Conservation (phyloP, 92 coral and sea anemone species). For the Hydrozoanthus gracilis region DNA sequence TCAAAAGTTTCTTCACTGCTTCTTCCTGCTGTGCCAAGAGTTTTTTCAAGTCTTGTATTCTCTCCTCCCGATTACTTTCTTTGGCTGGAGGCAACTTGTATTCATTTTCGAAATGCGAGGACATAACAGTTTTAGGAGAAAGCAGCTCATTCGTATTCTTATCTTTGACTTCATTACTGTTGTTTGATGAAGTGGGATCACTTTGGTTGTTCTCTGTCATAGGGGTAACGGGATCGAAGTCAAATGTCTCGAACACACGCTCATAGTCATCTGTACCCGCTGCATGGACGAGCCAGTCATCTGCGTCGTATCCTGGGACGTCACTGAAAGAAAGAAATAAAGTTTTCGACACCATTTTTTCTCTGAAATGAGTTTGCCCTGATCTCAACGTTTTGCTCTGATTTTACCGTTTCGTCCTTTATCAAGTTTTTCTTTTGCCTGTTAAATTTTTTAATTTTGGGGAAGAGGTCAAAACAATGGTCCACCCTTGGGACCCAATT, state of each 20-base stretch:
- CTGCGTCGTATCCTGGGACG: slow-evolving; percentile 8
- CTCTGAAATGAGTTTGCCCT: too few relatives aligned
- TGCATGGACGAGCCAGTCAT: slow-evolving; percentile 39
- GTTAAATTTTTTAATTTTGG: too few relatives aligned
- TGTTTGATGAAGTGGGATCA: background rate
- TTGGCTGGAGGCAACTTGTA: slow-evolving; percentile 1
- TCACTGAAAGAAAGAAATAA: background rate
- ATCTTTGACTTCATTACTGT: background rate
- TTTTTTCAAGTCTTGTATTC: slow-evolving; percentile 17
- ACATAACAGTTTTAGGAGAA: background rate
- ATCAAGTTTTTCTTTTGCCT: too few relatives aligned
- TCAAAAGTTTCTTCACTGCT: slow-evolving; percentile 8
- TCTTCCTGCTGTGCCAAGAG: slow-evolving; percentile 24
- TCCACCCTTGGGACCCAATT: too few relatives aligned
- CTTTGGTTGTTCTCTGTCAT: background rate
- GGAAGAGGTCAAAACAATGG: too few relatives aligned
- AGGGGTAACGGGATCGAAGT: background rate
- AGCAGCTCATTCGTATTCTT: background rate
- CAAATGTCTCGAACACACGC: slow-evolving; percentile 20
- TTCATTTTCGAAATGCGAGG: background rate
- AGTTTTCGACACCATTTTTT: background rate
- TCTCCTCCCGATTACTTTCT: slow-evolving; percentile 18
- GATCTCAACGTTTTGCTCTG: too few relatives aligned
- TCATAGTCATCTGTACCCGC: slow-evolving; percentile 13
- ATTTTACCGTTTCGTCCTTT: too few relatives aligned